Evolutionary conservation across 2,113 vertebrate genomes (phyloP).

Genomic region (Tonatia bakeri): DNA sequence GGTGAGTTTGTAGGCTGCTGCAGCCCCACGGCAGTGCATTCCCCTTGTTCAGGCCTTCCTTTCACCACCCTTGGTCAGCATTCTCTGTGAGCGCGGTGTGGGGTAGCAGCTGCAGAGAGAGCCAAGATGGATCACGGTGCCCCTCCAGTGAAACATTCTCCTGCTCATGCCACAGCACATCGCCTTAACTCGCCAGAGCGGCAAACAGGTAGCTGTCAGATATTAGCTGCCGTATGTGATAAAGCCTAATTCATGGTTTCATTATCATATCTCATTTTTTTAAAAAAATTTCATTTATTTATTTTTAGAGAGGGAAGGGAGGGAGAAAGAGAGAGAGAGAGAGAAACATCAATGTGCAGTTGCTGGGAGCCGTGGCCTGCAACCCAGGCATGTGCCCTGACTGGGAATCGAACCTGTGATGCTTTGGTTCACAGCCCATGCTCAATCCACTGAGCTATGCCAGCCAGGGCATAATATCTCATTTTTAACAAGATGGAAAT

Average conservation of each 20-base stretch:
- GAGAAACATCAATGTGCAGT: too few species aligned
- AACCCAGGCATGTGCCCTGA: too few species aligned
- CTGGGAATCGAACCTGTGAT: too few species aligned
- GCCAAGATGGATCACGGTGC: not conserved
- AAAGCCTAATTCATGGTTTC: not conserved
- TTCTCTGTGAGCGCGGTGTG: not conserved
- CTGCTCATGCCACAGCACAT: not conserved
- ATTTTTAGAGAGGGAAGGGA: too few species aligned
- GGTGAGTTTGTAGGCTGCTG: conserved; percentile 48
- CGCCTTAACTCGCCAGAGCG: not conserved
- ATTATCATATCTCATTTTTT: not conserved
- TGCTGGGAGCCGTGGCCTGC: too few species aligned
- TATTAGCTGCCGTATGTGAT: not conserved
- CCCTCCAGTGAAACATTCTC: not conserved
- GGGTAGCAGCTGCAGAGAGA: not conserved
- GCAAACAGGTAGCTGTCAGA: not conserved
- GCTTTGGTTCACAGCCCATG: too few species aligned
- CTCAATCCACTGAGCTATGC: too few species aligned
- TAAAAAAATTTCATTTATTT: too few species aligned
- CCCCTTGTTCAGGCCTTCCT: not conserved
- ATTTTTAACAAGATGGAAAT: not conserved
- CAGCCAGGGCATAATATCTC: too few species aligned
- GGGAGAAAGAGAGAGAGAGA: too few species aligned
- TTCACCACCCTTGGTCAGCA: not conserved
- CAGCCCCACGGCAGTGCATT: not conserved